phyloP scores from a whole-genome alignment of 2,888 invertebrate genomes.

The Monochamus alternatus region DNA sequence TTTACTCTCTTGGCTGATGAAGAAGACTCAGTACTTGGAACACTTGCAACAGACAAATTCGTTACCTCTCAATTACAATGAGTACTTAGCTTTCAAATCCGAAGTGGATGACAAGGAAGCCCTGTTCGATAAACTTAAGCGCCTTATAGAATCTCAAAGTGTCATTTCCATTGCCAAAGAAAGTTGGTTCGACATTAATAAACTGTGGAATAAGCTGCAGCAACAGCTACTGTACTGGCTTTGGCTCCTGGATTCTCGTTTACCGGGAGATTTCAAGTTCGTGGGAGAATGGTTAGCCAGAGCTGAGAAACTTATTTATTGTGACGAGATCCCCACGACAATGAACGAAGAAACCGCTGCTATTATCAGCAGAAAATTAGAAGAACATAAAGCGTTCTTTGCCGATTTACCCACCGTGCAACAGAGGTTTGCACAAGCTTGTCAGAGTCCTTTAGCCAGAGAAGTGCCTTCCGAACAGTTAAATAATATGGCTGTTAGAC shows the following conservation, averaged over 20 bases:
- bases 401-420: constrained; percentile 85
- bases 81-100: constrained; percentile 84
- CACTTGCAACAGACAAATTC: constrained; percentile 84
- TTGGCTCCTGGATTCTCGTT: constrained; percentile 86
- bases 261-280: constrained; percentile 82
- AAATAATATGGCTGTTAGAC: constrained; percentile 85
- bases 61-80: constrained; percentile 85
- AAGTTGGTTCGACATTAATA: constrained; percentile 88
- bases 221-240: constrained; percentile 88
- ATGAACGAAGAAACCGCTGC: constrained; percentile 93
- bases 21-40: constrained; percentile 84
- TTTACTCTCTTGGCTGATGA: constrained; percentile 86
- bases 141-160: constrained; percentile 86
- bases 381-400: constrained; percentile 93
- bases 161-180: constrained; percentile 87
- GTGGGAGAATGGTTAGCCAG: constrained; percentile 93
- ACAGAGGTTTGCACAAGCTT: constrained; percentile 84
- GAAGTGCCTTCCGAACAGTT: constrained; percentile 87
- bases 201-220: constrained; percentile 87
- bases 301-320: constrained; percentile 86
- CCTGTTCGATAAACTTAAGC: constrained; percentile 84
- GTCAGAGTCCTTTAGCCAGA: constrained; percentile 78
- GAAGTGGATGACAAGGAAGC: constrained; percentile 84
- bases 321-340: constrained; percentile 86
- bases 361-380: constrained; percentile 88